A percentile compares a stretch with the other conserved stretches of the same genome.
Evolutionary conservation across 2,113 vertebrate genomes (phyloP).

Genomic region (Morone saxatilis): DNA sequence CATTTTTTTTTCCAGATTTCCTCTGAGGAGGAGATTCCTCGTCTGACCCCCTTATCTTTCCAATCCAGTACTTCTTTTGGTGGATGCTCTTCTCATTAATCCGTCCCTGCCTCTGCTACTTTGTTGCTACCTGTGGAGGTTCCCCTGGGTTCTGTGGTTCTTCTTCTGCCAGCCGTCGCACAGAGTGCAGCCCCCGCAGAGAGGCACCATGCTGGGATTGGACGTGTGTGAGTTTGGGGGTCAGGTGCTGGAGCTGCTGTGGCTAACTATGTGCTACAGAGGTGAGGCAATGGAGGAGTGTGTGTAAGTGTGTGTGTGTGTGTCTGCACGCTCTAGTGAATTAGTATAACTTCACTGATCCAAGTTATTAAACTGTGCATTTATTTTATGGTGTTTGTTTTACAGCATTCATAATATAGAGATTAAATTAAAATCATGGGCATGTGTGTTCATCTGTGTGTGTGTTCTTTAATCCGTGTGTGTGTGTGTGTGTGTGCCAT

Average conservation of each 20-base stretch:
- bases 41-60: constrained; percentile 59
- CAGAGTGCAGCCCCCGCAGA: constrained; percentile 64
- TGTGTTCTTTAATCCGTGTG: constrained; percentile 4
- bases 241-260: constrained; percentile 90
- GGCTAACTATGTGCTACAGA: constrained; percentile 90
- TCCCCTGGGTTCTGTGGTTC: constrained; percentile 46
- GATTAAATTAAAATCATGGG: neutral
- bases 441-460: neutral
- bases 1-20: neutral
- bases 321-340: neutral
- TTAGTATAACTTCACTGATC: constrained; percentile 38
- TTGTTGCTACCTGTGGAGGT: constrained; percentile 77
- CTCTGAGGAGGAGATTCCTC: constrained; percentile 66
- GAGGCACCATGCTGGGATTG: constrained; percentile 88
- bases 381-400: neutral
- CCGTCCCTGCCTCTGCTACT: constrained; percentile 34
- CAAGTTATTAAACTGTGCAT: constrained; percentile 28
- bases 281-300: constrained; percentile 78
- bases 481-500: constrained; percentile 31
- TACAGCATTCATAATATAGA: constrained; percentile 2
- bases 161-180: constrained; percentile 45
- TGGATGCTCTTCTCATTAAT: constrained; percentile 61
- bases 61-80: constrained; percentile 50
- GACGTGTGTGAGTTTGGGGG: constrained; percentile 91
- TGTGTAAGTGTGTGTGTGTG: constrained; percentile 2